Base-by-base conservation (phyloP, 2,888 invertebrate species). In the Drosophila kokeensis region DNA sequence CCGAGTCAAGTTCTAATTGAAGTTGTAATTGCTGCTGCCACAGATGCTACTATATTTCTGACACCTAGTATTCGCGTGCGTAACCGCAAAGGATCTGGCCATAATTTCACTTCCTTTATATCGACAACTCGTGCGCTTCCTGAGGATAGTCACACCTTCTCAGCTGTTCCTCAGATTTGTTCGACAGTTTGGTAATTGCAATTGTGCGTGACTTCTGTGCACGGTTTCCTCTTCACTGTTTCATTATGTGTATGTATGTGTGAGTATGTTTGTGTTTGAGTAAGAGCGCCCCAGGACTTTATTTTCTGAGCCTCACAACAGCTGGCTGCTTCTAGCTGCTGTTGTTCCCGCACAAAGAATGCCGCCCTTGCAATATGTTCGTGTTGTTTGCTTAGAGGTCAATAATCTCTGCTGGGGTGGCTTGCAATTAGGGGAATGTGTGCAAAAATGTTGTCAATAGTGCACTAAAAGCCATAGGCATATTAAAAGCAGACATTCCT, bases 81-180 rank as follows among this genome's bases (percentile, higher is more conserved):
- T 45, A 81, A 86, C 89, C 89, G 87, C 84, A 85, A 83, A 54
- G 72, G 72, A 81, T 76, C 69, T 54, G 55, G 60, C 62, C 66
- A 42, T 62, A 61, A 68, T 70, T 88, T 66, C 62, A 71, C 57
- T 75, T 81, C 87, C 88, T 72, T 68, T 10, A 45, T 38, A 29
- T 27, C 38, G 62, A 38, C 52, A 76, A 59, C 88, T 79, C 80
- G 73, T 85, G 88, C 75, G 55, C 71, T 69, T 64, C 66, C 62
- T 61, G 32, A 21, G 29, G 24, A 49, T 61, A 45, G 61, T 72
- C 73, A 62, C 81, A 80, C 83, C 71, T 67, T 63, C 68, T 85
- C 85, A 85, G 85, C 85, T 85, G 85, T 85, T 85, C 70, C 62
- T 64, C 85, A 81, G 87, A 87, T 90, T 88, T 87, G 55, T 57